phyloP scores from a whole-genome alignment of 1,140 invertebrate species.

The Leptinotarsa defecta region DNA sequence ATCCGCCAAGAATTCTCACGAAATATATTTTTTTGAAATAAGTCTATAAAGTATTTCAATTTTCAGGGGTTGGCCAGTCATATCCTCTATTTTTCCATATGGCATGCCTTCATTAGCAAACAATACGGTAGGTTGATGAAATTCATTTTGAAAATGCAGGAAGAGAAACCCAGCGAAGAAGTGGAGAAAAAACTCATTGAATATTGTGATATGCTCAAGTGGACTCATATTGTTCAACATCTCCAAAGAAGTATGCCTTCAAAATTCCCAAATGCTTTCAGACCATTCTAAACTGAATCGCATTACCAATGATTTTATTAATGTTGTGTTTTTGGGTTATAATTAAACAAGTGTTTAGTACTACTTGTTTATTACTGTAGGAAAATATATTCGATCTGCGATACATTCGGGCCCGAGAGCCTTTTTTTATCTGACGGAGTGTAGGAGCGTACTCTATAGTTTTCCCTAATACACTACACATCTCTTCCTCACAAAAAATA shows the following conservation, averaged over 20 bases:
- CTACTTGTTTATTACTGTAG: no score
- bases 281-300: slow-evolving; percentile 49
- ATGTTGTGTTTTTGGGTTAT: no score
- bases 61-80: slow-evolving; percentile 52
- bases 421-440: no score
- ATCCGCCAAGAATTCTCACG: no score
- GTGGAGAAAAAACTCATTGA: slow-evolving; percentile 74
- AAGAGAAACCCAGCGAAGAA: slow-evolving; percentile 78
- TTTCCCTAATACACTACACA: no score
- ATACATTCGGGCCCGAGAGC: no score
- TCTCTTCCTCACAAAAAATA: no score
- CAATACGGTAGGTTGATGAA: slow-evolving; percentile 83
- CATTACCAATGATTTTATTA: background rate
- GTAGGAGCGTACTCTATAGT: no score
- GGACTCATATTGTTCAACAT: slow-evolving; percentile 69
- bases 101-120: slow-evolving; percentile 76
- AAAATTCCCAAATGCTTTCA: slow-evolving; percentile 69
- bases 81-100: slow-evolving; percentile 76
- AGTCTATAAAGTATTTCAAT: background rate
- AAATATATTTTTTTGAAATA: no score
- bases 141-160: slow-evolving; percentile 73
- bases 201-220: slow-evolving; percentile 68
- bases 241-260: slow-evolving; percentile 62
- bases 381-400: no score
- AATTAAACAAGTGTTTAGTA: no score